These are phyloP conservation scores for Gymnopithys bicolor DNA, from an alignment of 2,797 vertebrate species.

Conservation along the genomic window DNA sequence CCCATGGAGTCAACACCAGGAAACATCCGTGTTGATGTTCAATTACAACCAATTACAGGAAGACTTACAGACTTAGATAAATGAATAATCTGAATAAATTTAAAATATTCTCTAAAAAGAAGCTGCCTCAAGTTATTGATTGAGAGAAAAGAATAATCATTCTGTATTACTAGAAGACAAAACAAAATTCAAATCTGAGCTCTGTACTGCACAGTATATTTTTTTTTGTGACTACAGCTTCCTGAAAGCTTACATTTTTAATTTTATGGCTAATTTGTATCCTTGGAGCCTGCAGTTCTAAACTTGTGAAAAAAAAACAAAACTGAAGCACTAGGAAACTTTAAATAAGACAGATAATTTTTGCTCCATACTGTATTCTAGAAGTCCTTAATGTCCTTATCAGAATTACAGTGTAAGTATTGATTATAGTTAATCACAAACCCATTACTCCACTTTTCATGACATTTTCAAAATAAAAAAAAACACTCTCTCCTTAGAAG, in stretches of 20 bases:
- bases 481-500: not conserved
- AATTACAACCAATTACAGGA: not conserved
- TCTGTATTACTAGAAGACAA: not conserved
- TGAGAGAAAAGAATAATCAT: not conserved
- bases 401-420: slow-evolving; percentile 5
- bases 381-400: not conserved
- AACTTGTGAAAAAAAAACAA: slow-evolving; percentile 14
- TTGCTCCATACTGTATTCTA: not conserved
- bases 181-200: not conserved
- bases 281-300: not conserved
- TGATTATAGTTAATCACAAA: slow-evolving; percentile 7
- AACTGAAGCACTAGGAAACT: not conserved
- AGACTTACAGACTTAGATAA: not conserved
- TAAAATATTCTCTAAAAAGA: not conserved
- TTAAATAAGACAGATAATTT: slow-evolving; percentile 20
- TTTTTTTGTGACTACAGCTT: not conserved
- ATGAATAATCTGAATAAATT: not conserved
- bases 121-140: not conserved
- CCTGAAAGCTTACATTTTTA: not conserved
- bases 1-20: not conserved
- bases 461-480: not conserved
- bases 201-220: not conserved
- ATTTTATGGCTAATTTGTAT: slow-evolving; percentile 27
- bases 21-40: not conserved
- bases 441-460: not conserved